A percentile compares a stretch with the other conserved stretches of the same genome.
phyloP scores from a whole-genome alignment of 2,797 vertebrate species.

The Poecilia picta region DNA sequence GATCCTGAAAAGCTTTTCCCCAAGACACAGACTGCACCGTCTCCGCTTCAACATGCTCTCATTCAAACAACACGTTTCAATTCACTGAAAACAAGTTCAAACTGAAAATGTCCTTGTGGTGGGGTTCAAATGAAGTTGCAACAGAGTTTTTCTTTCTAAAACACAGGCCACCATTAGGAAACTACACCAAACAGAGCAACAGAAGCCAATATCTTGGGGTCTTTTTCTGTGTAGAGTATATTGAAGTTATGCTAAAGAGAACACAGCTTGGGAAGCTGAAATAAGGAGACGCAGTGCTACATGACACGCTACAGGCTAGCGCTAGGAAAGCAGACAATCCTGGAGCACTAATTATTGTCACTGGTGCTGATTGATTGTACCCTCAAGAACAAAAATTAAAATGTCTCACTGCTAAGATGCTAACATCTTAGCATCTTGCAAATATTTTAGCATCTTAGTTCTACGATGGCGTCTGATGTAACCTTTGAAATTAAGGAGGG shows the following conservation, averaged over 20 bases:
- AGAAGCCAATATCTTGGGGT: neutral
- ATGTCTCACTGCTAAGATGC: slow-evolving; percentile 6
- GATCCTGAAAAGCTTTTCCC: neutral
- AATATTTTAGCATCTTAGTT: no score
- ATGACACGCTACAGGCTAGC: neutral
- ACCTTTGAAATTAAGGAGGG: slow-evolving; percentile 35
- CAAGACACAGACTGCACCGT: neutral
- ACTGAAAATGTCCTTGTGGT: neutral
- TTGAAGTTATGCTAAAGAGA: neutral
- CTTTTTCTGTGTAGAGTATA: neutral
- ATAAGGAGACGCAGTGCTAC: neutral
- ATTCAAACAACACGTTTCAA: neutral
- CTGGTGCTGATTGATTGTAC: neutral
- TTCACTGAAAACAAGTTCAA: neutral
- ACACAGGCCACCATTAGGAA: neutral
- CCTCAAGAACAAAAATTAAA: neutral
- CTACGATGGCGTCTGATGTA: slow-evolving; percentile 17
- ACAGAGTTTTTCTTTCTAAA: neutral
- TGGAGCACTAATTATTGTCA: neutral
- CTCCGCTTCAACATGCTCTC: neutral
- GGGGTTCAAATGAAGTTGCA: neutral
- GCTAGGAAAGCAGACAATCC: neutral
- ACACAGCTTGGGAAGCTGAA: neutral
- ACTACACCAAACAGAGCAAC: neutral
- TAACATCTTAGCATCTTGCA: no score